Conservation (phyloP, 2,113 vertebrate species). For the Oreotrochilus melanogaster region DNA sequence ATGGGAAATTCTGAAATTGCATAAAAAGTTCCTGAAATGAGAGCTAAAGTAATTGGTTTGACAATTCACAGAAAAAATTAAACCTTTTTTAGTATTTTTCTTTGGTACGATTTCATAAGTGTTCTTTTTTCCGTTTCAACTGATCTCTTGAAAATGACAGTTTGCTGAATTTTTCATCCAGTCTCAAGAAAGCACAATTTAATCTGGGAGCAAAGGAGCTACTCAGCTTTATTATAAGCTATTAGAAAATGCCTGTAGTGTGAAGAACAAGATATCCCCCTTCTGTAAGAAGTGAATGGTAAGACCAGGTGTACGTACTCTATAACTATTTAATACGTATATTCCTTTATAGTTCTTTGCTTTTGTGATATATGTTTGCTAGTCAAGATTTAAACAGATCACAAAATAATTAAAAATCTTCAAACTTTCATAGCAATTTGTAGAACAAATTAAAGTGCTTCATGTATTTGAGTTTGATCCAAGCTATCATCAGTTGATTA, state of each 20-base stretch:
- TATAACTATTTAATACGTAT: neutral
- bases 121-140: slow-evolving; percentile 5
- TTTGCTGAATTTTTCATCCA: neutral
- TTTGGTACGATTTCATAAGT: neutral
- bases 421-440: neutral
- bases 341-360: neutral
- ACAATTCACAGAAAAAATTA: neutral
- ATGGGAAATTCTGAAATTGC: neutral
- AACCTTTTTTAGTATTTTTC: neutral
- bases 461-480: neutral
- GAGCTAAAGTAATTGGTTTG: neutral
- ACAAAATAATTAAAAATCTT: neutral
- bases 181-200: neutral
- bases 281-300: neutral
- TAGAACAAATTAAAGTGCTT: neutral
- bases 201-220: neutral
- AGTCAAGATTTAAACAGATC: neutral
- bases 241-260: neutral
- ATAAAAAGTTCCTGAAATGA: neutral
- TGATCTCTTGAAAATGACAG: neutral
- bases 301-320: neutral
- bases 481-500: neutral
- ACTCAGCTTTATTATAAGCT: neutral
- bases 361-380: neutral
- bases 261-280: neutral